These are phyloP conservation scores for Sterrhoptilus dennistouni DNA, from an alignment of 2,113 vertebrate genomes.

Conservation along the genomic window DNA sequence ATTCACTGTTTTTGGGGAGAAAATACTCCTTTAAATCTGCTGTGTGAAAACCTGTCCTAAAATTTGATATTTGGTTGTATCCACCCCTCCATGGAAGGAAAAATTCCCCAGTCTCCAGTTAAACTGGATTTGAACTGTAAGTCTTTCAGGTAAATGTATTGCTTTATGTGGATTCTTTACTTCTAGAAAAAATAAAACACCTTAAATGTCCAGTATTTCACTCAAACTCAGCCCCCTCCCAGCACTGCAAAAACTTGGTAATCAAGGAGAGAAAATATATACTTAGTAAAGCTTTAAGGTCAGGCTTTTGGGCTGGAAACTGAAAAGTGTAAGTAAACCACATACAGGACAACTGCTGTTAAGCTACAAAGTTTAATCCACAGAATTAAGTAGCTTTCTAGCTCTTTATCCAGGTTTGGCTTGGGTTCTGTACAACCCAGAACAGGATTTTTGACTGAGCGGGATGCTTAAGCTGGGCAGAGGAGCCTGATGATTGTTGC, in stretches of 20 bases:
- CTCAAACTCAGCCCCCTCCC: background rate
- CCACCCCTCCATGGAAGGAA: background rate
- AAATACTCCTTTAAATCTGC: background rate
- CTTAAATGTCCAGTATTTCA: background rate
- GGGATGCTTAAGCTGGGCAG: background rate
- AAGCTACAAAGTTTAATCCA: background rate
- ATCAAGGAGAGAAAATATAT: background rate
- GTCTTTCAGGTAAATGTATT: background rate
- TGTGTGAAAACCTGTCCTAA: background rate
- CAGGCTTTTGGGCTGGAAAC: background rate
- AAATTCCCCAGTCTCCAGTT: background rate
- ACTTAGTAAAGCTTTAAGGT: background rate
- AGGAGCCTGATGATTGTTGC: background rate
- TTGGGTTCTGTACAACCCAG: background rate
- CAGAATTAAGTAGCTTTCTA: background rate
- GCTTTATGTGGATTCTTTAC: background rate
- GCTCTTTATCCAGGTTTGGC: background rate
- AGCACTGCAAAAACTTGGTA: background rate
- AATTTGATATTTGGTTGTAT: background rate
- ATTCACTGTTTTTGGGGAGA: background rate
- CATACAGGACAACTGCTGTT: background rate
- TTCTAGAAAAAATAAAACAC: constrained; percentile 5
- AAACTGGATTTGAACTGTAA: background rate
- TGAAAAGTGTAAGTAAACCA: background rate
- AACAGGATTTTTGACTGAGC: background rate